Base-by-base conservation (phyloP, 2,113 vertebrate species). In the Bubo bubo region DNA sequence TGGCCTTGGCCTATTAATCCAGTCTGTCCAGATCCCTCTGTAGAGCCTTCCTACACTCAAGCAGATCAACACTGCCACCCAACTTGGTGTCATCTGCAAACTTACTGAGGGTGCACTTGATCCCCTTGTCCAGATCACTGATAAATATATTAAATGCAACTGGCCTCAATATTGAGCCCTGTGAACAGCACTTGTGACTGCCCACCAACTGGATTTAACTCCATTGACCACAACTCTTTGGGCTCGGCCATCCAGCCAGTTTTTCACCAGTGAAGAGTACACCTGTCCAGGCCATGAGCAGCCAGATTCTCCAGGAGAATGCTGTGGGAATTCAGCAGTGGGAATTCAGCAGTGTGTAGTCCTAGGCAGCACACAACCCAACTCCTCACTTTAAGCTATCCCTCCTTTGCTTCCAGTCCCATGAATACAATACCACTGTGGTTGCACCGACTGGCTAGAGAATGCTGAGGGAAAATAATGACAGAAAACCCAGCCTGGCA, bases 1-100 rank as follows among this genome's bases (percentile, higher is more conserved):
- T 32, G 24, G 30, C 11, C 47, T 79, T 4, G 4, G 32, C 9
- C 37, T 41, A 73, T 12, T 0, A 1, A 50, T 55, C 14, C n/a
- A 80, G 39, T 14, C 50, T 71, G 50, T 75, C 62, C 63, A 85
- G 19, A 59, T n/a, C 24, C 28, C 24, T 47, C 35, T 34, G 21
- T 7, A 52, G 20, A 73, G 39, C 11, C 14, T 76, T 55, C 34
- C n/a, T 55, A 13, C 12, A 14, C 20, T 71, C 27, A 18, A 30
- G 56, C 16, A 85, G 19, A 66, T 37, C 39, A 70, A 49, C 45
- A 27, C 10, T 75, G 13, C 19, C 7, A 10, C 6, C 30, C 7
- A 75, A 22, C 13, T 12, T 66, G 30, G 30, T 9, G 41, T 30
- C 23, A 23, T 22, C 49, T 53, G 9, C 22, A 24, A 60, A 80